A percentile compares a stretch with the other conserved stretches of the same genome.
These are phyloP conservation scores for Nibea coibor DNA, from an alignment of 2,113 vertebrate genomes.

Conservation along the genomic window DNA sequence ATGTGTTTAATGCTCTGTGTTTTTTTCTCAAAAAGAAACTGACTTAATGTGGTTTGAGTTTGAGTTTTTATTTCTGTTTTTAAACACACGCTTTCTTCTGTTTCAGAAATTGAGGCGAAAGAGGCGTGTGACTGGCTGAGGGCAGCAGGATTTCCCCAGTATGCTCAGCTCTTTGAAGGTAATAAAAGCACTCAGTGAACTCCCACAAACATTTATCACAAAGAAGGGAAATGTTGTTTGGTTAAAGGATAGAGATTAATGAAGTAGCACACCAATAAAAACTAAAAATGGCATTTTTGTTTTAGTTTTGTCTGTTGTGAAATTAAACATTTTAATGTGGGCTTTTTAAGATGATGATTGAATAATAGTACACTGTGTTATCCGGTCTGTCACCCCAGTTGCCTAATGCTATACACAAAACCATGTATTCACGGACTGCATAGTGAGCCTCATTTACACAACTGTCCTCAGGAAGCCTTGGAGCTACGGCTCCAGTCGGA, in stretches of 20 bases:
- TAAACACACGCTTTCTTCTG: constrained; percentile 52
- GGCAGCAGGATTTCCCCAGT: constrained; percentile 98
- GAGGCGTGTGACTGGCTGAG: constrained; percentile 98
- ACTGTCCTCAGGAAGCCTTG: constrained; percentile 59
- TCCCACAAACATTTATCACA: constrained; percentile 59
- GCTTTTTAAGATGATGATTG: constrained; percentile 25
- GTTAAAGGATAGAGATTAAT: constrained; percentile 47
- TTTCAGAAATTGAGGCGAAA: constrained; percentile 96
- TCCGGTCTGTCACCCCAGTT: constrained; percentile 28
- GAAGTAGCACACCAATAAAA: constrained; percentile 41
- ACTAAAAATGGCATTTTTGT: constrained; percentile 19
- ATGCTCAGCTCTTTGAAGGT: constrained; percentile 98
- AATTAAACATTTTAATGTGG: constrained; percentile 22
- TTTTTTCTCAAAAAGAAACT: constrained; percentile 21
- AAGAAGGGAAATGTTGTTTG: constrained; percentile 27
- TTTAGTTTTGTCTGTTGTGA: constrained; percentile 18
- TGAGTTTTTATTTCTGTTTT: constrained; percentile 38
- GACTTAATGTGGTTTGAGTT: neutral
- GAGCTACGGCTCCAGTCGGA: constrained; percentile 30
- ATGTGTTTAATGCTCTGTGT: neutral
- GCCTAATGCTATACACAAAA: constrained; percentile 45
- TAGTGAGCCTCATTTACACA: constrained; percentile 56
- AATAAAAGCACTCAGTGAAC: constrained; percentile 62
- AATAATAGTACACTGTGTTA: constrained; percentile 41
- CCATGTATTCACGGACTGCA: constrained; percentile 56